Conservation (phyloP, 1,140 invertebrate genomes). For the Rhopalosiphum padi region DNA sequence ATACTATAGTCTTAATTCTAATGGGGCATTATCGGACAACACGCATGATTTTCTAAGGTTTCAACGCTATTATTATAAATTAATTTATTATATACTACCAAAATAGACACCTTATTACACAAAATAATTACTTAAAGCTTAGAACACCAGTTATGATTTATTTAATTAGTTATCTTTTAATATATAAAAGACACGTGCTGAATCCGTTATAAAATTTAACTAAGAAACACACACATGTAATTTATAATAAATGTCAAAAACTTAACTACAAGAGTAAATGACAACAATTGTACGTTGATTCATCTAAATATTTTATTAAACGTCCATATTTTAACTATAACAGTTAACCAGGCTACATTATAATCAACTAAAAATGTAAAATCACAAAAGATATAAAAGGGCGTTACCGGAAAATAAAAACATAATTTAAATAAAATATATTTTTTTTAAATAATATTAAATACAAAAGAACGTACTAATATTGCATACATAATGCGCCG, state of each 20-base stretch:
- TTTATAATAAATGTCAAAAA: neutral
- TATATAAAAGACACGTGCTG: neutral
- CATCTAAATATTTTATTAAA: neutral
- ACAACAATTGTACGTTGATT: neutral
- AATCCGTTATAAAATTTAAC: neutral
- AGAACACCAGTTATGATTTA: neutral
- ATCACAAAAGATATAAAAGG: neutral
- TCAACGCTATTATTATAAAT: neutral
- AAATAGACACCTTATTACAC: neutral
- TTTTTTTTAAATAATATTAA: neutral
- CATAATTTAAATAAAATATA: constrained; percentile 9
- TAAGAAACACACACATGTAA: neutral
- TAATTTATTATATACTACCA: neutral
- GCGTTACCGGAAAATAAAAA: neutral
- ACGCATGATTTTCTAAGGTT: neutral
- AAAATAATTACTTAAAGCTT: neutral
- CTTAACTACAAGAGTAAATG: neutral
- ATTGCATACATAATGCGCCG: constrained; percentile 49
- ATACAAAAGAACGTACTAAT: constrained; percentile 9
- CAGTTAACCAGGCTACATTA: neutral
- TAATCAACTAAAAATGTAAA: neutral
- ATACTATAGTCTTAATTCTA: neutral
- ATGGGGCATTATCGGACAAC: neutral
- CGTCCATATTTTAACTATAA: neutral
- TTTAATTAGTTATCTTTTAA: neutral